Percentiles rank a stretch among this genome's conserved stretches.
phyloP scores from a whole-genome alignment of 2,888 invertebrate species.

The Altica lythri region DNA sequence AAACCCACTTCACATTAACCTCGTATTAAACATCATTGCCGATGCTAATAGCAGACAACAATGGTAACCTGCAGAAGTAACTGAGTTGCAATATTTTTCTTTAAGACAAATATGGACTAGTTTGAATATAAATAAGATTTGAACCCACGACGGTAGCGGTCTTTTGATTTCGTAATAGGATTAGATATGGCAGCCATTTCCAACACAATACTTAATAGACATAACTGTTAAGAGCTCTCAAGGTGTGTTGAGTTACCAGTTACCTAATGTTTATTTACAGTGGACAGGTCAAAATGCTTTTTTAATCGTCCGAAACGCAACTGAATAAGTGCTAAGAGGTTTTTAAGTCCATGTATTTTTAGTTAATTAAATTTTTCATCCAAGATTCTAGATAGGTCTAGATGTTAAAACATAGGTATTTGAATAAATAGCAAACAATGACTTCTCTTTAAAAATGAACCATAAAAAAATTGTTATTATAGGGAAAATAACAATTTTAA shows the following conservation, averaged over 20 bases:
- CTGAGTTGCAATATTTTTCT: constrained; percentile 22
- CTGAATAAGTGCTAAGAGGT: constrained; percentile 13
- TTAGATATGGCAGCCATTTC: constrained; percentile 23
- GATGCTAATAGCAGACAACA: constrained; percentile 22
- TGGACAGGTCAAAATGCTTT: constrained; percentile 22
- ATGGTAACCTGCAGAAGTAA: constrained; percentile 26
- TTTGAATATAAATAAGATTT: constrained; percentile 29
- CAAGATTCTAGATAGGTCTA: no score
- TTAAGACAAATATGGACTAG: constrained; percentile 25
- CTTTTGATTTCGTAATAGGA: constrained; percentile 27
- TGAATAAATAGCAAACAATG: no score
- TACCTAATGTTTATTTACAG: constrained; percentile 21
- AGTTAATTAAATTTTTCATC: no score
- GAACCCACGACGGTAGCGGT: constrained; percentile 29
- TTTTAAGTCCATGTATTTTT: constrained; percentile 11
- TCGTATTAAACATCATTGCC: constrained; percentile 5
- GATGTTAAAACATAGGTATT: no score
- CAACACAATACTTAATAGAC: constrained; percentile 25
- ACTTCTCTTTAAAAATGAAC: no score
- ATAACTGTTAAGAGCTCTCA: constrained; percentile 17
- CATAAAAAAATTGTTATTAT: no score
- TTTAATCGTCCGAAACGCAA: constrained; percentile 3
- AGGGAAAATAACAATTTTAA: no score
- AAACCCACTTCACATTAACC: not conserved
- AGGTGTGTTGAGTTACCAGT: constrained; percentile 24